Base-by-base conservation (phyloP, 1,140 invertebrate species). In the Drosophila melanogaster region DNA sequence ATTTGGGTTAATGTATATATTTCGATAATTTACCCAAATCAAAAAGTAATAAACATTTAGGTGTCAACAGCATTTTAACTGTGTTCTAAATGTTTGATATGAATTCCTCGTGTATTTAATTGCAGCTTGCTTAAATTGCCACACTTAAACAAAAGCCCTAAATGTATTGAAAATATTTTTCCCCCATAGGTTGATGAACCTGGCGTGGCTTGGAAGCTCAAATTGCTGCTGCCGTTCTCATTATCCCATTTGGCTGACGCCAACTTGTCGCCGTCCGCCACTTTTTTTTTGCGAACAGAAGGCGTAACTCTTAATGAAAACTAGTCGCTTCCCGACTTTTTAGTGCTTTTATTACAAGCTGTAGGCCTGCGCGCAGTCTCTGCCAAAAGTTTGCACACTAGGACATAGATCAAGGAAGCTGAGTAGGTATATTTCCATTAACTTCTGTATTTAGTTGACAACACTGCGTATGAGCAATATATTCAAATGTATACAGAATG, bases 191-290 rank as follows among this genome's bases (percentile, higher is more conserved):
- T 64, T 72, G 73, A 59, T 61, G 81, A 65, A 70, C 67, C 67
- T 74, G 69, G 66, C 56, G 30, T 19, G 46, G 60, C 38, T 22
- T 37, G 60, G 12, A 51, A 51, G 58, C 43, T 33, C 22, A 56
- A 66, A 70, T 40, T 70, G 40, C 50, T 7, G 37, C 26, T 46
- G 56, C 19, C 38, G 56, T 70, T 69, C 78, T 81, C 81, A 85
- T 85, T 85, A 85, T 89, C 55, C 76, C 76, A 69, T 73, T 79
- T 69, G 75, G 69, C 65, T 76, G 83, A 79, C 83, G 83, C 83
- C 83, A 86, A 84, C 75, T 69, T 86, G 83, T 89, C 83, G 83
- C 79, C 81, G 66, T 8, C 26, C 47, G 44, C 70, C 50, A 73
- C 66, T 44, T 56, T 70, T 44, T 56, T 70, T 55, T 53, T 37